Percentiles rank a stretch among this genome's conserved stretches.
Conservation (phyloP, 2,113 vertebrate species). For the Mastomys coucha region DNA sequence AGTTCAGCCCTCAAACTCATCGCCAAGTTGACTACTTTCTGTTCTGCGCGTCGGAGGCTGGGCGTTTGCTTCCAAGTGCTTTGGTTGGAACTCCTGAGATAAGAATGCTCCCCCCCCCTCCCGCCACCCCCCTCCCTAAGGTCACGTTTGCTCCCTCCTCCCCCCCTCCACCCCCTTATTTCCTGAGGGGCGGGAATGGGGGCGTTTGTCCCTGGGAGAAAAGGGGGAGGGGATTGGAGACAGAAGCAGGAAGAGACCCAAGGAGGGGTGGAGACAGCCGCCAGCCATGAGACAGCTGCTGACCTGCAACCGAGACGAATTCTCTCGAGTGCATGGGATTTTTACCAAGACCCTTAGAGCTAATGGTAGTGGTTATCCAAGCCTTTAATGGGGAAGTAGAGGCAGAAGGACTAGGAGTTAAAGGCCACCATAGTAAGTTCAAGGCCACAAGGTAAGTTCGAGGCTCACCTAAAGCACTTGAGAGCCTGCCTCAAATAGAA, state of each 20-base stretch:
- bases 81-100: not conserved
- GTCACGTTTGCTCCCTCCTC: not conserved
- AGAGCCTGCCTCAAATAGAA: not conserved
- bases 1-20: not conserved
- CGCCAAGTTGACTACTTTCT: conserved; percentile 27
- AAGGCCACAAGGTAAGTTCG: not conserved
- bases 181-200: conserved; percentile 18
- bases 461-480: not conserved
- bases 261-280: not conserved
- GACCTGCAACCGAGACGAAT: not conserved
- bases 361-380: too few species aligned
- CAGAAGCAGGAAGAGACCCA: conserved; percentile 38
- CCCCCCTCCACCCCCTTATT: not conserved
- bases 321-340: not conserved
- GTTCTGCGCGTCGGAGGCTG: not conserved
- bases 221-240: conserved; percentile 31
- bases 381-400: not conserved
- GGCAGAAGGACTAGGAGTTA: not conserved
- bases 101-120: rapidly evolving
- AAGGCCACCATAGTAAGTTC: too few species aligned
- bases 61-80: conserved; percentile 1
- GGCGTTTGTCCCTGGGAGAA: conserved; percentile 9
- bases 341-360: not conserved
- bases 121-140: not conserved
- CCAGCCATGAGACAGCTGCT: conserved; percentile 67